Conservation (phyloP, 2,113 vertebrate species). For the Stegastes partitus region DNA sequence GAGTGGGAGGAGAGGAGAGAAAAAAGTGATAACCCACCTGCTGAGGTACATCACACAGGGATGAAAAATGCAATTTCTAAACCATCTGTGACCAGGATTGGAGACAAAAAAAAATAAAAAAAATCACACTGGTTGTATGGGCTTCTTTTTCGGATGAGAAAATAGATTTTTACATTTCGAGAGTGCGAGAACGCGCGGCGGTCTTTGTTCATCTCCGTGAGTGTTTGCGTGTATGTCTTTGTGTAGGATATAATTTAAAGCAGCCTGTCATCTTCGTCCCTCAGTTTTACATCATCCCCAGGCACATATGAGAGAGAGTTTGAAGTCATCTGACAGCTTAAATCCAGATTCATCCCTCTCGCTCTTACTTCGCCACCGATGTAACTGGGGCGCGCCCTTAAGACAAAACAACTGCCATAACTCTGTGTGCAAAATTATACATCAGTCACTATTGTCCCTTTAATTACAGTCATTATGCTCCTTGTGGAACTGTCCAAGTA, state of each 20-base stretch:
- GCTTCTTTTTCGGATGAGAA: constrained; percentile 20
- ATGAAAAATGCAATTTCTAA: constrained; percentile 55
- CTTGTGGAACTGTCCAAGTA: constrained; percentile 29
- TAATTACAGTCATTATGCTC: constrained; percentile 63
- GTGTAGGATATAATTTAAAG: constrained; percentile 27
- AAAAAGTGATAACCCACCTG: constrained; percentile 59
- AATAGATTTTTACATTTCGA: constrained; percentile 14
- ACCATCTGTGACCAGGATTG: constrained; percentile 60
- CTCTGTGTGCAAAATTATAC: constrained; percentile 46
- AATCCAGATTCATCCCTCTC: constrained; percentile 41
- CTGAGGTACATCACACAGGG: constrained; percentile 56
- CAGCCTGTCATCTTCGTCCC: constrained; percentile 45
- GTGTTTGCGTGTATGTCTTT: background rate
- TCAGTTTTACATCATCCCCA: constrained; percentile 26
- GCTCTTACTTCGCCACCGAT: constrained; percentile 16
- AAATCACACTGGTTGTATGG: constrained; percentile 4
- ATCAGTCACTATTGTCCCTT: constrained; percentile 46
- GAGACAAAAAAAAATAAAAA: constrained; percentile 23
- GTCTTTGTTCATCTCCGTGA: constrained; percentile 9
- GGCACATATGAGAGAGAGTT: constrained; percentile 44
- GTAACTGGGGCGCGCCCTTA: constrained; percentile 10
- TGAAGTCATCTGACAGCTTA: constrained; percentile 55
- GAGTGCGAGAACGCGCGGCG: background rate
- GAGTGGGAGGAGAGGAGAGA: constrained; percentile 57
- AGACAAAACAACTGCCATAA: constrained; percentile 47